These are phyloP conservation scores for Netelia inedita DNA, from an alignment of 2,888 invertebrate species.

Conservation along the genomic window DNA sequence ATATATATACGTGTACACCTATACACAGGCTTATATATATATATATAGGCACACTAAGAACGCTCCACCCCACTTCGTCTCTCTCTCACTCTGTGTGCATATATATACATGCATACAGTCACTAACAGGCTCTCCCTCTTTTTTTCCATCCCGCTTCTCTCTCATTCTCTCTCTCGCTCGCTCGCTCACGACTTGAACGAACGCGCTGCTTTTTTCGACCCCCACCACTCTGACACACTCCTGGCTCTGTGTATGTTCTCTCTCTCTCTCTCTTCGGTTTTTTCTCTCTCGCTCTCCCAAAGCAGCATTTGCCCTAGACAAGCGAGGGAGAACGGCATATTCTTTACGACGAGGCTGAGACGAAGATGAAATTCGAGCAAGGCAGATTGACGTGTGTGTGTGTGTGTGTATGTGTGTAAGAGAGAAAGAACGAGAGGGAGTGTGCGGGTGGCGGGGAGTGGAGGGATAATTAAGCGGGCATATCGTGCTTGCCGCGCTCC, in stretches of 20 bases:
- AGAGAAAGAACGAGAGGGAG: slow-evolving; percentile 54
- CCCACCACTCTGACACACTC: slow-evolving; percentile 23
- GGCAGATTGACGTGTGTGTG: slow-evolving; percentile 38
- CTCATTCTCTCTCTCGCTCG: not conserved
- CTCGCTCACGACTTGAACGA: slow-evolving; percentile 31
- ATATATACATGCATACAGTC: slow-evolving; percentile 10
- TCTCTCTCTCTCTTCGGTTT: slow-evolving; percentile 30
- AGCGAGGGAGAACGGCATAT: slow-evolving; percentile 19
- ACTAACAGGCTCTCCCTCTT: slow-evolving; percentile 51
- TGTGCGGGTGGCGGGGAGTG: slow-evolving; percentile 66
- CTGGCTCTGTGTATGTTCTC: not conserved
- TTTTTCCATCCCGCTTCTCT: slow-evolving; percentile 48
- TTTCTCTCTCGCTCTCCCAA: slow-evolving; percentile 16
- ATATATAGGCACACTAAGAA: slow-evolving; percentile 13
- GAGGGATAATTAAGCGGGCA: slow-evolving; percentile 84
- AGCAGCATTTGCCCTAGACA: slow-evolving; percentile 17
- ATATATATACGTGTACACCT: not conserved
- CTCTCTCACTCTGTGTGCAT: slow-evolving; percentile 44
- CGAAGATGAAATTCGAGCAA: slow-evolving; percentile 18
- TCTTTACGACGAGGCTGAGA: slow-evolving; percentile 1
- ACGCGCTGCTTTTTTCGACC: slow-evolving; percentile 48
- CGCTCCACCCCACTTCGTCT: slow-evolving; percentile 65
- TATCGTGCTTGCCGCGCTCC: slow-evolving; percentile 73
- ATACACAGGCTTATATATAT: not conserved
- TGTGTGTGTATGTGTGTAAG: slow-evolving; percentile 35